Evolutionary conservation across 2,113 vertebrate genomes (phyloP), one percentile per base, ranked within the genome.

Genomic region (Alethe diademata): DNA sequence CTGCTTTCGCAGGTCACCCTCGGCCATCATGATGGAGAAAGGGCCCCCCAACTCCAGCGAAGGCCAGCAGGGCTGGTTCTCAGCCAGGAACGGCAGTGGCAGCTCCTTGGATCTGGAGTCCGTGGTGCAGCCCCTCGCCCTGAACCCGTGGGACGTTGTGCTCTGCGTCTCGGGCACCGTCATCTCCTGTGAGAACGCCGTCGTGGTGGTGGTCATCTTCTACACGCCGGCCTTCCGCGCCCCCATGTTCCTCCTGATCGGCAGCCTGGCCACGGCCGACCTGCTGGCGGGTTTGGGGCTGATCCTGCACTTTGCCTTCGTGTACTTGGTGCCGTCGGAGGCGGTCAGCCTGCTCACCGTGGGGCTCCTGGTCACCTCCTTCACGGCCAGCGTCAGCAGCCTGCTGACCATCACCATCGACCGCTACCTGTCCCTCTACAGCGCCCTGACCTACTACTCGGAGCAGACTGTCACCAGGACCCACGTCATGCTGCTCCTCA

Each of bases 321-420:
- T 97, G 60, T 99, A 99, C 96, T 98, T 98, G 28, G 47, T 98
- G 13, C 98, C 97, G 3, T 99, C 98, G 0, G 97, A 96, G 11
- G 97, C 97, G 18, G 95, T 98, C 54, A 98, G 98, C 56, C 95
- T 99, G 95, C 96, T 98, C 56, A 99, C 98, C 1, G 98, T 98
- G 33, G 99, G 99, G 10, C 96, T 99, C 40, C 96, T 99, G 90
- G 98, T 99, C 33, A 98, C 97, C 66, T 99, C 99, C 19, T 98
- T 99, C 89, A 98, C 98, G 0, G 99, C 99, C 92, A 99, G 99
- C 3, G 98, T 99, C 12, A 97, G 98, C 97, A 99, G 98, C 97
- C 97, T 99, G 79, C 96, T 99, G 98, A 97, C 98, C 88, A 99
- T 99, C 76, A 99, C 99, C 14, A 96, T 99, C 10, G 99, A 99